Evolutionary conservation across 2,113 vertebrate genomes (phyloP).

Genomic region (Empidonax alnorum): DNA sequence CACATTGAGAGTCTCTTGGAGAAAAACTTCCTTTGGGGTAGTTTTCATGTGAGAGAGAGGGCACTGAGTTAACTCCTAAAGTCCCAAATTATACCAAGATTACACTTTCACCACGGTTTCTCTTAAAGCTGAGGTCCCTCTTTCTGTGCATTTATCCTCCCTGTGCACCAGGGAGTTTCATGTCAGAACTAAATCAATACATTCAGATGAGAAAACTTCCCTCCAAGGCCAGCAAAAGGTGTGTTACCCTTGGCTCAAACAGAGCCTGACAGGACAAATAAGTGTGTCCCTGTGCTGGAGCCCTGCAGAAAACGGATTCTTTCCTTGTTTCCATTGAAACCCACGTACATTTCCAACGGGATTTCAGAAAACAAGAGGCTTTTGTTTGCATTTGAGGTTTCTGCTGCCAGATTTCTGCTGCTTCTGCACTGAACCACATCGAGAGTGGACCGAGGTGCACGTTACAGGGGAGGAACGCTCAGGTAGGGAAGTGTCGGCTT

Average conservation of each 20-base stretch:
- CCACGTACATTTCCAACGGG: accelerated
- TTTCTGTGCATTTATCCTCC: background rate
- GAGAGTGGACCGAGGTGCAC: background rate
- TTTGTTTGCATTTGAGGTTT: background rate
- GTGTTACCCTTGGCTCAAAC: background rate
- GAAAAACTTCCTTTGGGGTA: background rate
- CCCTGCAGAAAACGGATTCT: background rate
- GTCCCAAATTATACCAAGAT: background rate
- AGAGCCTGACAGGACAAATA: background rate
- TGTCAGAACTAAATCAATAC: background rate
- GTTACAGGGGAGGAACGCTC: accelerated
- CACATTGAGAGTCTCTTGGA: background rate
- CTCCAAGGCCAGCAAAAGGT: background rate
- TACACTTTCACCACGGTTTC: accelerated
- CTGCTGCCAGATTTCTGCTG: background rate
- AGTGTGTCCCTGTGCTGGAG: background rate
- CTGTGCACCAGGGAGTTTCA: background rate
- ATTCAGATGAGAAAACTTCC: background rate
- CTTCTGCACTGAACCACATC: accelerated
- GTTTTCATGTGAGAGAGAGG: background rate
- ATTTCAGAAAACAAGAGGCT: background rate
- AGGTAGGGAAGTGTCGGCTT: accelerated
- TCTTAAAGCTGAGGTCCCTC: background rate
- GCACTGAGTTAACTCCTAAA: background rate
- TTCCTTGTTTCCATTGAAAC: background rate